phyloP scores from a whole-genome alignment of 2,113 vertebrate species.

The Egretta garzetta region DNA sequence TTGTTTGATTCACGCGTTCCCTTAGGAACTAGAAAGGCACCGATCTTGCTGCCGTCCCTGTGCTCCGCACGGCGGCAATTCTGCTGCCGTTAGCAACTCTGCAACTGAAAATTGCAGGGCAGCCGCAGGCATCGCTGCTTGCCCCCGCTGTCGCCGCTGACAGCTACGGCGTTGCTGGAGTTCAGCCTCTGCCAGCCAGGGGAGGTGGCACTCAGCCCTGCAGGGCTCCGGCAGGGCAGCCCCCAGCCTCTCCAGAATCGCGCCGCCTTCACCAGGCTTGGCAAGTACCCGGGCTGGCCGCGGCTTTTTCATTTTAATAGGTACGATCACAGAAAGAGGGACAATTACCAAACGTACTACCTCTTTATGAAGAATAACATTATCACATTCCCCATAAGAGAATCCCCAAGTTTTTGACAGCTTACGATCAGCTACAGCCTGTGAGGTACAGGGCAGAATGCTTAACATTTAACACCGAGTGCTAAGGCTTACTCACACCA shows the following conservation, averaged over 20 bases:
- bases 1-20: rapidly evolving
- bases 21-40: neutral
- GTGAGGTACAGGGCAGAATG: neutral
- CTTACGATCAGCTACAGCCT: neutral
- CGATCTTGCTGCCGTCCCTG: neutral
- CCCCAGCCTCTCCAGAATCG: neutral
- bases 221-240: too few species aligned
- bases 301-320: neutral
- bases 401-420: neutral
- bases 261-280: rapidly evolving
- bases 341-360: neutral
- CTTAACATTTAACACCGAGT: neutral
- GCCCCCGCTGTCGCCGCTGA: neutral
- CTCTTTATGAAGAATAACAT: neutral
- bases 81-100: neutral
- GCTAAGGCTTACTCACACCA: neutral
- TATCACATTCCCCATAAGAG: too few species aligned
- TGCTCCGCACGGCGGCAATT: neutral
- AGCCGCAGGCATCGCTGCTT: neutral
- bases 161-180: rapidly evolving
- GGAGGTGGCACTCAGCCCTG: neutral
- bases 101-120: rapidly evolving
- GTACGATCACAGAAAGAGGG: neutral
- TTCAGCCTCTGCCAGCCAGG: neutral
- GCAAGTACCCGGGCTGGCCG: neutral